These are phyloP conservation scores for Illadopsis cleaveri DNA, from an alignment of 2,113 vertebrate species.

Conservation along the genomic window DNA sequence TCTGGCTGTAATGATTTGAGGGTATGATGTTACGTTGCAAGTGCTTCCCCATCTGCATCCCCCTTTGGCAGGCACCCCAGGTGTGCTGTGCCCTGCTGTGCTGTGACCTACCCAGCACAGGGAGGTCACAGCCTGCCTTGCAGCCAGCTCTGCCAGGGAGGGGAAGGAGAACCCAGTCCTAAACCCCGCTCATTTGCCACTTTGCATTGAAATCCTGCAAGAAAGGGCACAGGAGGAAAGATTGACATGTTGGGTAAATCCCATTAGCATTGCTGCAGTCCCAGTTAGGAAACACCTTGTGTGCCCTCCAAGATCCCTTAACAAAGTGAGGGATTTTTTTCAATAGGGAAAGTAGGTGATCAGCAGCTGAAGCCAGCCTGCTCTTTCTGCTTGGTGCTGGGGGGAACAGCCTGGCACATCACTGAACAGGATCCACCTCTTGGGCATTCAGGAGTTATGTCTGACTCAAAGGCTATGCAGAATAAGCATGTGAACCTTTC, in stretches of 20 bases:
- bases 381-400: background rate
- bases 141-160: background rate
- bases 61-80: background rate
- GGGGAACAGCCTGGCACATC: background rate
- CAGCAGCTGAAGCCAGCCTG: background rate
- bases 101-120: background rate
- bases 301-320: background rate
- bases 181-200: background rate
- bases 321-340: background rate
- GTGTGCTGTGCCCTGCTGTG: background rate
- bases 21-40: background rate
- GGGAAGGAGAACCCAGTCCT: background rate
- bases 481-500: background rate
- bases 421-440: background rate
- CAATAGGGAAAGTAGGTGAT: background rate
- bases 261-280: background rate
- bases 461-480: background rate
- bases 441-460: background rate
- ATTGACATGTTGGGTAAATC: background rate
- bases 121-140: background rate
- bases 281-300: background rate
- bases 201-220: background rate
- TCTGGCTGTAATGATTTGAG: background rate
- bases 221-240: background rate
- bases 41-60: background rate